Conservation (phyloP, 2,888 invertebrate species). For the Asteroscopus sphinx region DNA sequence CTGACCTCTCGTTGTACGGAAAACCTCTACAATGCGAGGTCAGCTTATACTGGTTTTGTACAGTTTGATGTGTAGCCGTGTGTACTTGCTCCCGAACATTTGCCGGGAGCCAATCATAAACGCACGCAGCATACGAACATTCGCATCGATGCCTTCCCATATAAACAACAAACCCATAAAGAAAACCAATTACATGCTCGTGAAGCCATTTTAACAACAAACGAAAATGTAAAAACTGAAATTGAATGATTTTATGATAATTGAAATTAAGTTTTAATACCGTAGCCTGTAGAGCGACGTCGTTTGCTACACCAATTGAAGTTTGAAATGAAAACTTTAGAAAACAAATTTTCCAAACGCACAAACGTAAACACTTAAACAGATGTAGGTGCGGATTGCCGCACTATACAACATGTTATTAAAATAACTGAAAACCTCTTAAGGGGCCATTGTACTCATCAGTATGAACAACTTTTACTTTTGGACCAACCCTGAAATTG, state of each 20-base stretch:
- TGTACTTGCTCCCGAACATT: constrained; percentile 61
- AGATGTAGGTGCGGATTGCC: constrained; percentile 49
- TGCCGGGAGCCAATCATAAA: constrained; percentile 69
- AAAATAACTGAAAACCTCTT: no score
- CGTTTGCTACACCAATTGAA: constrained; percentile 44
- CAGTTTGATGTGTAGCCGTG: no score
- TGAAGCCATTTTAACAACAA: constrained; percentile 70
- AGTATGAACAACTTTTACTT: no score
- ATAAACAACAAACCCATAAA: constrained; percentile 80
- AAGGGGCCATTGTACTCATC: no score
- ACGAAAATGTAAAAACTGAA: constrained; percentile 59
- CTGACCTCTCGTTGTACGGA: no score
- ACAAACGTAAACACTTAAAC: constrained; percentile 49
- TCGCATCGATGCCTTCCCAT: constrained; percentile 72
- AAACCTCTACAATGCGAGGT: no score
- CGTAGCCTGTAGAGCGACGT: constrained; percentile 18
- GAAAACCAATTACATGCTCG: constrained; percentile 85
- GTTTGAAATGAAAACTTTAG: constrained; percentile 36
- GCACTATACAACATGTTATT: no score
- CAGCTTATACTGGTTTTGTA: no score
- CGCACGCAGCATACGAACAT: constrained; percentile 58
- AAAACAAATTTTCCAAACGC: constrained; percentile 28
- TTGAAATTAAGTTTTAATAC: constrained; percentile 56
- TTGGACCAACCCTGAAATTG: no score
- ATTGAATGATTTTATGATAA: constrained; percentile 60